Base-by-base conservation (phyloP, 1,140 invertebrate genomes). In the Temnothorax longispinosus region DNA sequence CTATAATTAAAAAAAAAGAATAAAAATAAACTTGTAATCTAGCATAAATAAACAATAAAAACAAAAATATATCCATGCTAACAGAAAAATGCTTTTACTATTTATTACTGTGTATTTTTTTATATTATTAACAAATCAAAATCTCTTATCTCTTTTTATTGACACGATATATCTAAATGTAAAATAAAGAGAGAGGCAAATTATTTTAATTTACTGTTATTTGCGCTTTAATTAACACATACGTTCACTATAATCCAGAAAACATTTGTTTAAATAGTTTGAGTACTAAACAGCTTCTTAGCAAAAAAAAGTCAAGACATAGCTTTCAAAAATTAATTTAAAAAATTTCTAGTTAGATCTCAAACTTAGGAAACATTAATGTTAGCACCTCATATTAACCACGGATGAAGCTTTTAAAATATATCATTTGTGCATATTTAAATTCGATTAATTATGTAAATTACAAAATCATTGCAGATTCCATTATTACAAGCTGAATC, bases 401-500 rank as follows among this genome's bases (percentile, higher is more conserved):
- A 21, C 8, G 8, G 0, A 69, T 69, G 1, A 69, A 69, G 10
- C 11, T 67, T 74, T 27, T 35, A 18, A 58, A 35, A 65, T 21
- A 8, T 65, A 10, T 54, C n/a, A 50, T 52, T 62, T 62, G 21
- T 58, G 18, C n/a, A n/a, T 78, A 50, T 52, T 10, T 64, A 47
- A 65, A 35, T 44, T 2, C 7, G 7, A n/a, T 77, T 38, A 75
- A 35, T 60, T 41, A 74, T 84, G 6, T 38, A 62, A 13, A 71
- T 52, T 72, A 38, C 18, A 82, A 27, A 85, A 85, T 54, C 6
- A 21, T 93, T 94, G 69, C 77, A 95, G 94, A 86, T 95, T 84
- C 95, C 95, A 67, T 88, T 95, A 86, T 92, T 95, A 85, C 94
- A 95, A 90, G 94, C 95, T 75, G 95, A 96, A 76, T 95, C 95